Conservation (phyloP, 2,113 vertebrate species). For the Laticauda colubrina region DNA sequence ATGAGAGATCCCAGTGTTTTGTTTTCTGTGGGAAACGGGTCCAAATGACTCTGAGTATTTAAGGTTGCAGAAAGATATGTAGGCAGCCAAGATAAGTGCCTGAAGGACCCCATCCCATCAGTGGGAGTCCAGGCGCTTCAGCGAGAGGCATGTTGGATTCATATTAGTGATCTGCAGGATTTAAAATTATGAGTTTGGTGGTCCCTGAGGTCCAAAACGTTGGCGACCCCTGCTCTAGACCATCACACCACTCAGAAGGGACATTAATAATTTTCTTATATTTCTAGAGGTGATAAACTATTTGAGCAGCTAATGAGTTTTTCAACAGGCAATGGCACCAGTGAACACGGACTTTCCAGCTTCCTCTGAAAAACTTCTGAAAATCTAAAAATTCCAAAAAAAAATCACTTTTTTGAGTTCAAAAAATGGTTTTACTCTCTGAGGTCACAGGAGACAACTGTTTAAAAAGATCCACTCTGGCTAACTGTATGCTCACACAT, state of each 20-base stretch:
- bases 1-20: no score
- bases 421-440: neutral
- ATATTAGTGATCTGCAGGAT: no score
- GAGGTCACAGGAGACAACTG: neutral
- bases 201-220: no score
- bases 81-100: no score
- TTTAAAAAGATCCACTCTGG: neutral
- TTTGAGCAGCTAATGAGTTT: neutral
- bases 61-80: no score
- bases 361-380: neutral
- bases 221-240: neutral
- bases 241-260: neutral
- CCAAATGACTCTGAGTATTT: no score
- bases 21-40: no score
- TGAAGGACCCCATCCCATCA: no score
- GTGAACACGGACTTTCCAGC: neutral
- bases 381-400: neutral
- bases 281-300: neutral
- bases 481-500: neutral
- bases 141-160: no score
- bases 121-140: no score
- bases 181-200: no score
- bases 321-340: neutral
- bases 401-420: neutral
- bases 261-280: neutral